Conservation (phyloP, 2,113 vertebrate species). For the Chloroceryle aenea region DNA sequence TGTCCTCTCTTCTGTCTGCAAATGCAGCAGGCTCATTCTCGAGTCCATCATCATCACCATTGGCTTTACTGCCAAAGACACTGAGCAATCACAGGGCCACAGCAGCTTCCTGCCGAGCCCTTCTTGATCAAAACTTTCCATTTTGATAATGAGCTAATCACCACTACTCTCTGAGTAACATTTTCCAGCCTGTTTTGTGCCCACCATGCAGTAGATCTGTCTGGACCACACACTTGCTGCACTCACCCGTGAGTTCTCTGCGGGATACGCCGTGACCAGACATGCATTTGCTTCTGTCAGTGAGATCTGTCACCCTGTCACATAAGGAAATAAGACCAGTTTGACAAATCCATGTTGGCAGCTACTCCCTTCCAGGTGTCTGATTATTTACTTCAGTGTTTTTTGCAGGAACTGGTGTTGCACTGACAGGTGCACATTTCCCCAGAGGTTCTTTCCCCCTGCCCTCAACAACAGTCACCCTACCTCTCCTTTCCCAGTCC, state of each 20-base stretch:
- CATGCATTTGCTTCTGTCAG: slow-evolving; percentile 57
- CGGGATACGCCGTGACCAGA: slow-evolving; percentile 22
- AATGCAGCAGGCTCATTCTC: not conserved
- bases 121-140: slow-evolving; percentile 13
- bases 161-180: not conserved
- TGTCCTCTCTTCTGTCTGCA: not conserved
- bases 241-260: not conserved
- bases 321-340: not conserved
- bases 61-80: not conserved
- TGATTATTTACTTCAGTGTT: not conserved
- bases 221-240: slow-evolving; percentile 51
- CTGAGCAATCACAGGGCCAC: not conserved
- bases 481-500: not conserved
- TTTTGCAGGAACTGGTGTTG: not conserved
- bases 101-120: not conserved
- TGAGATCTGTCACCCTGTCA: slow-evolving; percentile 56
- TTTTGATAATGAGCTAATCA: slow-evolving; percentile 27
- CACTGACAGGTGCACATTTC: not conserved
- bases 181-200: slow-evolving; percentile 6
- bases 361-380: slow-evolving; percentile 33
- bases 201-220: not conserved
- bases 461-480: not conserved
- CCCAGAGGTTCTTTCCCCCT: not conserved
- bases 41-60: rapidly evolving
- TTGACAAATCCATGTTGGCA: slow-evolving; percentile 47